Evolutionary conservation across 2,113 vertebrate species (phyloP).

Genomic region (Menura novaehollandiae): DNA sequence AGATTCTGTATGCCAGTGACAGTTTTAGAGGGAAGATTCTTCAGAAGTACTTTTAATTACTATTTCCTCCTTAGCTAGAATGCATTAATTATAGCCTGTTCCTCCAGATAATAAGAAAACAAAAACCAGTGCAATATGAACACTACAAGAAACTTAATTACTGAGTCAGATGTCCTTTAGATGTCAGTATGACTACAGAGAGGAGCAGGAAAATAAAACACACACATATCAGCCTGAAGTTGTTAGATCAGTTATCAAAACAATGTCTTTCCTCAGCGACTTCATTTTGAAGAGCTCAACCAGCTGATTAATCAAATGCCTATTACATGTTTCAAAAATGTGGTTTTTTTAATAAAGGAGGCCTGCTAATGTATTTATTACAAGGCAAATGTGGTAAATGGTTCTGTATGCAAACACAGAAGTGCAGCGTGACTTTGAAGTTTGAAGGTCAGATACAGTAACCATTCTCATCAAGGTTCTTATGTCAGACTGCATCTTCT

Average conservation of each 20-base stretch:
- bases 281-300: conserved; percentile 5
- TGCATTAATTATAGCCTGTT: background rate
- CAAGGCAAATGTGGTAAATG: background rate
- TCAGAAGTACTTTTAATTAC: conserved; percentile 1
- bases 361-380: background rate
- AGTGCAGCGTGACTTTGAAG: conserved; percentile 33
- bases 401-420: background rate
- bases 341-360: background rate
- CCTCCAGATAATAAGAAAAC: conserved; percentile 20
- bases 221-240: background rate
- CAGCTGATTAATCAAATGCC: background rate
- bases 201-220: conserved; percentile 17
- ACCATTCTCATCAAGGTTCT: background rate
- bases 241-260: conserved; percentile 55
- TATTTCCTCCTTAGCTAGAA: conserved; percentile 21
- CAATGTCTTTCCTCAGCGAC: background rate
- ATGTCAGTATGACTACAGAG: conserved; percentile 43
- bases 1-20: background rate
- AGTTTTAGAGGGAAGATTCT: background rate
- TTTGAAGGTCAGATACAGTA: conserved; percentile 62
- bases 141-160: conserved; percentile 35
- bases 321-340: background rate
- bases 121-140: conserved; percentile 3
- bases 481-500: conserved; percentile 1
- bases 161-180: conserved; percentile 44